Percentiles rank a stretch among this genome's conserved stretches.
Evolutionary conservation across 2,797 vertebrate species (phyloP).

Genomic region (Acipenser ruthenus): DNA sequence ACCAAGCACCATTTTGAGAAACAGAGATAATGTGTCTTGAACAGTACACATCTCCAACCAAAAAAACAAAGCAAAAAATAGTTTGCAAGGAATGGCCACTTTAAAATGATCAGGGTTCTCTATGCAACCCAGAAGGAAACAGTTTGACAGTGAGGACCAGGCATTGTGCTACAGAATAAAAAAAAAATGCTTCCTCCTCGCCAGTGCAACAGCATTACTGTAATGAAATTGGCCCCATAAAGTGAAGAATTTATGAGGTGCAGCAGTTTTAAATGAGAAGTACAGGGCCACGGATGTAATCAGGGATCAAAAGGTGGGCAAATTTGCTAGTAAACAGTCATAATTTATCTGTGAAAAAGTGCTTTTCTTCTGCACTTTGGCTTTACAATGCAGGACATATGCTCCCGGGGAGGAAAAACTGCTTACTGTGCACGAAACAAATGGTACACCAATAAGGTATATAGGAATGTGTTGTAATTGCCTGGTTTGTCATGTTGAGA

Average conservation of each 20-base stretch:
- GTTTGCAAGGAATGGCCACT: no score
- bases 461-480: neutral
- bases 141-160: neutral
- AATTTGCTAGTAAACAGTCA: slow-evolving; percentile 6
- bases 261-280: slow-evolving; percentile 5
- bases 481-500: neutral
- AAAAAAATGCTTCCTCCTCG: neutral
- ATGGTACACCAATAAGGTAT: neutral
- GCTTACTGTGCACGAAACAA: slow-evolving; percentile 10
- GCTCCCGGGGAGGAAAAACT: neutral
- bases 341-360: slow-evolving; percentile 18
- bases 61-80: no score
- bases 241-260: slow-evolving; percentile 13
- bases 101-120: no score
- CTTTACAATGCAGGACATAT: slow-evolving; percentile 3
- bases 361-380: slow-evolving; percentile 13
- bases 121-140: no score
- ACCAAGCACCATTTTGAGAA: no score
- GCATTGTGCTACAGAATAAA: neutral
- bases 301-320: slow-evolving; percentile 1
- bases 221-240: slow-evolving; percentile 11
- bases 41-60: no score
- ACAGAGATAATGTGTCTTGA: no score
- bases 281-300: neutral
- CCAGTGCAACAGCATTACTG: neutral